Conservation (phyloP, 1,140 invertebrate species). For the Cepaea nemoralis region DNA sequence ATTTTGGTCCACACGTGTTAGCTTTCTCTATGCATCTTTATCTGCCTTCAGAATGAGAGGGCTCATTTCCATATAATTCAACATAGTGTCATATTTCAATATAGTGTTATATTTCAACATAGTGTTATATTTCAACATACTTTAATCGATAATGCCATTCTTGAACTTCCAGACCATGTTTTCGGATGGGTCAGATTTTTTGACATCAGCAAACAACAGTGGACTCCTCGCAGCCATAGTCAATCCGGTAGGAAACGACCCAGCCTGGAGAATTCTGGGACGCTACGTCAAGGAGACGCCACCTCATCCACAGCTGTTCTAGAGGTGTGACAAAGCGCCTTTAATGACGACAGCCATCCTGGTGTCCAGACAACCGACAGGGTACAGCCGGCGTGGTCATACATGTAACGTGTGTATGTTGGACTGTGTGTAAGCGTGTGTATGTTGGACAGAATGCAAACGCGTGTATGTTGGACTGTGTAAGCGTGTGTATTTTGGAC, state of each 20-base stretch:
- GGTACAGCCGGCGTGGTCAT: too few relatives aligned
- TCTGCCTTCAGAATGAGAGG: too few relatives aligned
- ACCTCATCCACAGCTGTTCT: neutral
- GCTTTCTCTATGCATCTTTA: too few relatives aligned
- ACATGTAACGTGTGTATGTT: too few relatives aligned
- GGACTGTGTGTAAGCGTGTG: too few relatives aligned
- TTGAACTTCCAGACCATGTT: constrained; percentile 5
- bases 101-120: too few relatives aligned
- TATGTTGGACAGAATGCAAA: too few relatives aligned
- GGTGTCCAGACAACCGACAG: neutral
- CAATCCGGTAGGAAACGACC: neutral
- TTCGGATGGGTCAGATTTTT: constrained; percentile 30
- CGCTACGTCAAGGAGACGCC: neutral
- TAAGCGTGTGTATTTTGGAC: neutral
- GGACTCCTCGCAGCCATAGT: neutral
- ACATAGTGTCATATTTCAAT: too few relatives aligned
- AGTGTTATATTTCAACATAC: too few relatives aligned
- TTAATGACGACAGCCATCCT: neutral
- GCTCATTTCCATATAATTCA: too few relatives aligned
- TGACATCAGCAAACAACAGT: neutral
- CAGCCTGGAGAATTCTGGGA: constrained; percentile 22
- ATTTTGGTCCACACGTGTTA: too few relatives aligned
- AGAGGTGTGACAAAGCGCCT: neutral
- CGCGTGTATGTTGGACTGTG: neutral
- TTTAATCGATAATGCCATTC: too few relatives aligned